Percentiles rank a stretch among this genome's conserved stretches.
Conservation (phyloP, 2,113 vertebrate genomes). For the Entomyzon cyanotis region DNA sequence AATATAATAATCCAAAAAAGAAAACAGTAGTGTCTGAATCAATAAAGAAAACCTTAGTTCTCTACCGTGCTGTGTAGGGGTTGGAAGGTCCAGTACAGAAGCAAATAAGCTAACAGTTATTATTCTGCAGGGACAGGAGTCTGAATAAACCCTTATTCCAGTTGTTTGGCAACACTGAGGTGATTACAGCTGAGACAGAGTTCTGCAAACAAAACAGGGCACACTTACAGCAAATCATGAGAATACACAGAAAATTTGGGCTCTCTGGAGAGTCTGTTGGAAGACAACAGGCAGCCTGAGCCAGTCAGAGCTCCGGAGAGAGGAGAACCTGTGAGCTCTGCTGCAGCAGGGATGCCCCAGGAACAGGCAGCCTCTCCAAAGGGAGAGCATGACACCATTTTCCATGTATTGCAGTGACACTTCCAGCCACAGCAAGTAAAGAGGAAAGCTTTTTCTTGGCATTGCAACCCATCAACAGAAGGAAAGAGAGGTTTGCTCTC, state of each 20-base stretch:
- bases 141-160: slow-evolving; percentile 11
- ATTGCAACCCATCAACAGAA: not conserved
- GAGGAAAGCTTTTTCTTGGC: not conserved
- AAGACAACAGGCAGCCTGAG: not conserved
- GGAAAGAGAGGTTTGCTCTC: not conserved
- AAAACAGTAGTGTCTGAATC: not conserved
- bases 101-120: slow-evolving; percentile 14
- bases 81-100: slow-evolving; percentile 32
- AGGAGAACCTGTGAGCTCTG: not conserved
- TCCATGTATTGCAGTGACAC: not conserved
- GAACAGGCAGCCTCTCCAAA: fast-evolving
- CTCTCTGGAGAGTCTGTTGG: not conserved
- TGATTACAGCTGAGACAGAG: not conserved
- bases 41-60: not conserved
- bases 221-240: not conserved
- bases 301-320: not conserved
- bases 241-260: not conserved
- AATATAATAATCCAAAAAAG: not conserved
- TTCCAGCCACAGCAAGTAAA: not conserved
- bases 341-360: not conserved
- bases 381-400: not conserved
- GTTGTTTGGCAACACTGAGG: slow-evolving; percentile 11
- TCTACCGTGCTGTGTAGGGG: not conserved
- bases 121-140: slow-evolving; percentile 10
- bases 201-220: not conserved